phyloP scores from a whole-genome alignment of 2,113 vertebrate species.

The Oryzias celebensis region DNA sequence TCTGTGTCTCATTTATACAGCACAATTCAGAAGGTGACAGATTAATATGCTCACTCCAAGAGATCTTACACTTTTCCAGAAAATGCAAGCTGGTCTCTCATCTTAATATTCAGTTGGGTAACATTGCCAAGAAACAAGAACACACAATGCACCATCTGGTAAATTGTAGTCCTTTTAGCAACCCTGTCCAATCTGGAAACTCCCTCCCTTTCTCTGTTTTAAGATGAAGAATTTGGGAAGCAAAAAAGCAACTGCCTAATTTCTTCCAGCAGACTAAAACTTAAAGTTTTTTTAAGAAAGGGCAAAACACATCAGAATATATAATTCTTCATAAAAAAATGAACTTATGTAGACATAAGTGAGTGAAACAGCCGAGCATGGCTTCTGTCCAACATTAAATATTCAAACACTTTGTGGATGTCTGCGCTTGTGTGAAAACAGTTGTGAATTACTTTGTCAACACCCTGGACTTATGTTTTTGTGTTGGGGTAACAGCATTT shows the following conservation, averaged over 20 bases:
- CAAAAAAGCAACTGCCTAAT: not conserved
- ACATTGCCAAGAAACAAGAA: constrained; percentile 71
- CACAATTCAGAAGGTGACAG: constrained; percentile 51
- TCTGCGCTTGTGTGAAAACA: constrained; percentile 38
- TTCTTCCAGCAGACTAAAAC: not conserved
- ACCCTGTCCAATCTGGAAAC: constrained; percentile 67
- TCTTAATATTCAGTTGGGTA: constrained; percentile 73
- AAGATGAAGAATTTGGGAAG: constrained; percentile 6
- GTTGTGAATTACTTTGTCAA: constrained; percentile 25
- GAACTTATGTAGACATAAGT: constrained; percentile 8
- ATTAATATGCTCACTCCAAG: constrained; percentile 44
- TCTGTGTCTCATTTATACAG: constrained; percentile 11
- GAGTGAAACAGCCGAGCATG: constrained; percentile 53
- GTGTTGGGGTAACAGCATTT: constrained; percentile 50
- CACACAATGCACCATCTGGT: constrained; percentile 78
- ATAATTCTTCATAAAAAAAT: no score
- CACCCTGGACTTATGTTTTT: constrained; percentile 45
- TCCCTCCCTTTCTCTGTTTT: constrained; percentile 10
- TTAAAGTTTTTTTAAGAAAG: no score
- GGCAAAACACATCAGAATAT: no score
- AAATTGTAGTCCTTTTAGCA: constrained; percentile 65
- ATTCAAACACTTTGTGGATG: constrained; percentile 33
- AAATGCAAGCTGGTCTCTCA: constrained; percentile 69
- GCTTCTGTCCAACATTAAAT: constrained; percentile 51
- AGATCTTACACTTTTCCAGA: constrained; percentile 53